Base-by-base conservation (phyloP, 2,888 invertebrate genomes). In the Nephrocerus scutellatus region DNA sequence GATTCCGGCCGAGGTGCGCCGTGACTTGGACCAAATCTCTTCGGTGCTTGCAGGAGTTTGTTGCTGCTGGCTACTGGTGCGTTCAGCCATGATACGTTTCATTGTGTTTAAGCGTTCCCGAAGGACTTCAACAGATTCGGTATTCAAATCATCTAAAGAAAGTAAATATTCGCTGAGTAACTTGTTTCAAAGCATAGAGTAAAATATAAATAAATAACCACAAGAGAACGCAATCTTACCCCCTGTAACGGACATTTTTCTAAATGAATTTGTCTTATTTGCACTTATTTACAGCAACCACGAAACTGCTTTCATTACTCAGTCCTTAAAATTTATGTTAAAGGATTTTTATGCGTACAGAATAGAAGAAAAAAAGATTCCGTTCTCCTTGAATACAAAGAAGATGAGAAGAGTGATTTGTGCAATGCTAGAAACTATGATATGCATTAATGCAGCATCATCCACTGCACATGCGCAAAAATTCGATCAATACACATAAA, bases 21-120 rank as follows among this genome's bases (percentile, higher is more conserved):
- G 62, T 29, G 58, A 60, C 7, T 57, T 64, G 23, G 63, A 63
- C 53, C 63, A 65, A 47, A 65, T 62, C 47, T 68, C 64, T 46
- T 68, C 68, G 3, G 66, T 67, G 22, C 52, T 57, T 15, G 58
- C 57, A 18, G 67, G 61, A 49, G 60, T 60, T 33, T 57, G 54
- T 44, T 65, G 64, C 40, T 63, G 58, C 72, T 72, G 4, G 68
- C 72, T 70, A 51, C 75, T 76, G 18, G 65, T 64, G 20, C 84
- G 70, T 51, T 86, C 85, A 33, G 82, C 82, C 82, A 88, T 84
- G 65, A 86, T 69, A 48, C 76, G 73, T 57, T 85, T 88, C 86
- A 88, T 88, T 12, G 80, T 79, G 16, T 82, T 79, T 13, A 89
- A 64, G 21, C 85, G 75, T 52, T 81, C 80, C 39, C 85, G 80